phyloP scores from a whole-genome alignment of 2,113 vertebrate genomes.

The Elanoides forficatus region DNA sequence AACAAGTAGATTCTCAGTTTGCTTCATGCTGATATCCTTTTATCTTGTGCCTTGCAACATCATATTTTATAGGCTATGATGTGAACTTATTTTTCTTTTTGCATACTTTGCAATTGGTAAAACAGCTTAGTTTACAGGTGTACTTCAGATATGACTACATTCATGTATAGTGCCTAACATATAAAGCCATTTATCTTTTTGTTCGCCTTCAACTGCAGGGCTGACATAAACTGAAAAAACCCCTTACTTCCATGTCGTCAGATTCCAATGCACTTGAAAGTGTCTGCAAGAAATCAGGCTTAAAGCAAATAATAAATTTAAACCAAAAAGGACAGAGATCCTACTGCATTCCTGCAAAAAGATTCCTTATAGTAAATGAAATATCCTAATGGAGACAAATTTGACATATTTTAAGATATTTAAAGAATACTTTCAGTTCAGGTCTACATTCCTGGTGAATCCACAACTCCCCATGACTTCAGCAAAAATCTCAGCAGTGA shows the following conservation, averaged over 20 bases:
- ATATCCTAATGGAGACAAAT: neutral
- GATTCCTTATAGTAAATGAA: neutral
- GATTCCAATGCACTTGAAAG: conserved; percentile 29
- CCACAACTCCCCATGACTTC: neutral
- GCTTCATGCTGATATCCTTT: neutral
- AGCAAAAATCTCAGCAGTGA: neutral
- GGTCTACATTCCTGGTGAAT: neutral
- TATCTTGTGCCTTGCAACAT: neutral
- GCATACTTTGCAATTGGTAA: neutral
- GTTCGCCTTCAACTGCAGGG: neutral
- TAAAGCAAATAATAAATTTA: conserved; percentile 24
- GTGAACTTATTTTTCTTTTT: neutral
- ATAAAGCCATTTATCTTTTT: conserved; percentile 20
- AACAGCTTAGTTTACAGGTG: neutral
- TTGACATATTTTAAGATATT: neutral
- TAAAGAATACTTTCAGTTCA: neutral
- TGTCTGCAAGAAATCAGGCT: conserved; percentile 19
- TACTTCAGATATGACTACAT: conserved; percentile 11
- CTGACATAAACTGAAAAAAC: neutral
- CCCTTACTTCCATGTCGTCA: neutral
- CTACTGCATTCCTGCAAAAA: neutral
- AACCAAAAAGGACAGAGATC: neutral
- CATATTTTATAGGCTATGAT: neutral
- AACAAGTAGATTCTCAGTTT: neutral
- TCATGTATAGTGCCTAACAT: neutral